A percentile compares a stretch with the other conserved stretches of the same genome.
phyloP scores from a whole-genome alignment of 2,888 invertebrate genomes.

The Ferdinandea cuprea region DNA sequence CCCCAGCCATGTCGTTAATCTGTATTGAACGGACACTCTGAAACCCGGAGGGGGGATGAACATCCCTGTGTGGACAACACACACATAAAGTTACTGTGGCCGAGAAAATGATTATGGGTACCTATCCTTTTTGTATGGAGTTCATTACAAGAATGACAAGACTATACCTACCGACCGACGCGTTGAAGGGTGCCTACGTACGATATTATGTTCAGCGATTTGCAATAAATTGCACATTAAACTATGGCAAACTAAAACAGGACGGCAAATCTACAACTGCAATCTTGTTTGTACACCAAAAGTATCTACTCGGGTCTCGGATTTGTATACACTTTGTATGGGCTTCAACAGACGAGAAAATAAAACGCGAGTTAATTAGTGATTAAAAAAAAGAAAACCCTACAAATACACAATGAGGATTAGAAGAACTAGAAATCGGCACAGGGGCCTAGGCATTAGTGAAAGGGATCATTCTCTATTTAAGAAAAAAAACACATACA shows the following conservation, averaged over 20 bases:
- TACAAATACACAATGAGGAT: no score
- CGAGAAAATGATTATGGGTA: slow-evolving; percentile 45
- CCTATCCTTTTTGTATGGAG: slow-evolving; percentile 7
- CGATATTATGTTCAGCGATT: slow-evolving; percentile 45
- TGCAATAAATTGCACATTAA: slow-evolving; percentile 61
- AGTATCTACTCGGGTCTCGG: neutral
- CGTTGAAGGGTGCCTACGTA: slow-evolving; percentile 6
- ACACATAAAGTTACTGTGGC: slow-evolving; percentile 29
- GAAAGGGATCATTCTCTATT: no score
- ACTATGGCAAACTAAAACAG: slow-evolving; percentile 25
- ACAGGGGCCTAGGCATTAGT: no score
- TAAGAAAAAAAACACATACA: no score
- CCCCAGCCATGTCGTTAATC: slow-evolving; percentile 61
- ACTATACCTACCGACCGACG: slow-evolving; percentile 35
- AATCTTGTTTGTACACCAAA: slow-evolving; percentile 3
- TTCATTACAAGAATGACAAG: slow-evolving; percentile 42
- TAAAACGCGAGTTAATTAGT: neutral
- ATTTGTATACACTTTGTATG: neutral
- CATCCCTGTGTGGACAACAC: slow-evolving; percentile 37
- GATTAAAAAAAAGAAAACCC: no score
- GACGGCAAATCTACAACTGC: slow-evolving; percentile 11
- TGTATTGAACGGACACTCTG: slow-evolving; percentile 4
- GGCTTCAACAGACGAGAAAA: neutral
- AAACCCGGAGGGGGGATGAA: neutral
- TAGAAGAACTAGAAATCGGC: no score